These are phyloP conservation scores for Noctuana brunneofusca DNA, from an alignment of 2,888 invertebrate species.

Conservation along the genomic window DNA sequence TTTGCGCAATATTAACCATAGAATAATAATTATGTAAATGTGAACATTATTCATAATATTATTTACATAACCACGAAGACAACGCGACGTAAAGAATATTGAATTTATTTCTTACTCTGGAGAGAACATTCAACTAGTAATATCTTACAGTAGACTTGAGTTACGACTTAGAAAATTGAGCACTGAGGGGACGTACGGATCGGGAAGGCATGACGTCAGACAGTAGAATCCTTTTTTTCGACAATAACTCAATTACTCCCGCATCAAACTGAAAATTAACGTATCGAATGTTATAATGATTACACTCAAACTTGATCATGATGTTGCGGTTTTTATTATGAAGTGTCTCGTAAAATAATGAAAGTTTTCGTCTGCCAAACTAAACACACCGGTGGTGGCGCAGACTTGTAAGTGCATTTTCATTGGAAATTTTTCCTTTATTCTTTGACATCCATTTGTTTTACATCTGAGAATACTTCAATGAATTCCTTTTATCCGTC, in stretches of 20 bases:
- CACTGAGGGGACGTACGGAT: slow-evolving; percentile 4
- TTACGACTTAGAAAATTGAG: slow-evolving; percentile 23
- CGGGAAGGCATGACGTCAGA: neutral
- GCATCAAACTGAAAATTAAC: too few species aligned
- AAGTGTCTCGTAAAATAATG: neutral
- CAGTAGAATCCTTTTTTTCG: too few species aligned
- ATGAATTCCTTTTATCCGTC: too few species aligned
- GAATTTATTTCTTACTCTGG: neutral
- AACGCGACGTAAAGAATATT: slow-evolving; percentile 6
- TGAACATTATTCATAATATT: neutral
- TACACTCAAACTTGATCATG: neutral
- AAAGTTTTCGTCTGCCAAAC: slow-evolving; percentile 11
- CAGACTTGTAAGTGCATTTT: neutral
- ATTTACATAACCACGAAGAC: slow-evolving; percentile 11
- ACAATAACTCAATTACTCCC: too few species aligned
- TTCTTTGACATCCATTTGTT: neutral
- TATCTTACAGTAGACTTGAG: slow-evolving; percentile 17
- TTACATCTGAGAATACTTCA: too few species aligned
- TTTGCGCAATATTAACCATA: too few species aligned
- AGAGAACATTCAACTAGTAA: slow-evolving; percentile 17
- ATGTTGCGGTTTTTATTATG: neutral
- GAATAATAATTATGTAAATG: neutral
- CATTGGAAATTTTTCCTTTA: neutral
- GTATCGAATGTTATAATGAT: neutral
- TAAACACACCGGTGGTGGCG: slow-evolving; percentile 9